Base-by-base conservation (phyloP, 2,797 vertebrate genomes). In the Sebastiscus tertius region DNA sequence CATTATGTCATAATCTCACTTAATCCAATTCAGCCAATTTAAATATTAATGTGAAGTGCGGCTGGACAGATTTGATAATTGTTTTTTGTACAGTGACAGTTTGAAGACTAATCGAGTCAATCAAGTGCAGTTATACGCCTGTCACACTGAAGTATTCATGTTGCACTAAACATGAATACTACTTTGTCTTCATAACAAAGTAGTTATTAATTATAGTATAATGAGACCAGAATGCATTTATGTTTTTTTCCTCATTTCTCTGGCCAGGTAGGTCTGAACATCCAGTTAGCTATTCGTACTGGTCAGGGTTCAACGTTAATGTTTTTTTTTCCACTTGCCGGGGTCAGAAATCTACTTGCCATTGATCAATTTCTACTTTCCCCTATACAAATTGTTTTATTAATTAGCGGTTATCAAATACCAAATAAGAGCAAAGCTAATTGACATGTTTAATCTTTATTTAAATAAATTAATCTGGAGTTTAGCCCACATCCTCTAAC, bases 1-100 rank as follows among this genome's bases (percentile, higher is more conserved):
- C 12, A 79, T 82, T 72, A 80, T 39, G 76, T 68, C 4, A 65
- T 29, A 61, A 83, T 77, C 68, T 49, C 34, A 75, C 54, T 63
- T 27, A 31, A 66, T 63, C 10, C 12, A 66, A 64, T 68, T 75
- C 9, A 39, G 5, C 4, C 26, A 74, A 11, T 66, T 83, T n/a
- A 68, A 77, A 75, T 54, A 73, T 82, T 31, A 62, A 63, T 77
- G 27, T 58, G 31, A 77, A 64, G 36, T 33, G 63, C 33, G 74
- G 31, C 16, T 61, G 24, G 46, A 75, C 14, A 64, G 33, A 52
- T 79, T 64, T 58, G 5, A 77, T 49, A 55, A 62, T 63, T 34
- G 0, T 9, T 63, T 42, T 59, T 24, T 8, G 10, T 11, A 12
- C 36, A 58, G 24, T 16, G 27, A 65, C 26, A 75, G 22, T 20